These are phyloP conservation scores for Xestia xanthographa DNA, from an alignment of 2,888 invertebrate species.

Conservation along the genomic window DNA sequence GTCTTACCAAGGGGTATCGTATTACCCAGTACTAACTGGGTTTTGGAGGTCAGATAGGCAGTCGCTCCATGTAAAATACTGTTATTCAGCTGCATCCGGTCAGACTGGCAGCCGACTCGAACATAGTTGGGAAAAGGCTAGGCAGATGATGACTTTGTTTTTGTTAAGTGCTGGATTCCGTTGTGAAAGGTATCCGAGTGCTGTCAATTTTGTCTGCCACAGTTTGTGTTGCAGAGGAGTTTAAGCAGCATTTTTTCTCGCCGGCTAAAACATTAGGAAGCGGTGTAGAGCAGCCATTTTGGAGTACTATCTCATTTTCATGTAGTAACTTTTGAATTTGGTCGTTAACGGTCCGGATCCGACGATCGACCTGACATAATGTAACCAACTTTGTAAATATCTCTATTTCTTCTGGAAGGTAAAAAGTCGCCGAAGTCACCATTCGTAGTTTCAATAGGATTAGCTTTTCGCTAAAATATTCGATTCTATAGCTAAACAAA, in stretches of 20 bases:
- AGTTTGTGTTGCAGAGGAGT: too few species aligned
- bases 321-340: background rate
- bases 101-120: too few species aligned
- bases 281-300: background rate
- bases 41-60: too few species aligned
- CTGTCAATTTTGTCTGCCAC: too few species aligned
- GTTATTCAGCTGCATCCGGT: too few species aligned
- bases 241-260: background rate
- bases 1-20: too few species aligned
- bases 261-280: background rate
- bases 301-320: background rate
- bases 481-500: too few species aligned
- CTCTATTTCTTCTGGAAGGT: background rate
- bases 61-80: too few species aligned
- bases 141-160: too few species aligned
- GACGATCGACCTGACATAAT: background rate
- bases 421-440: background rate
- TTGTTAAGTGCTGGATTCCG: background rate
- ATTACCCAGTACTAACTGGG: too few species aligned
- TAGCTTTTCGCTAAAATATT: too few species aligned
- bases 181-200: background rate
- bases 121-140: too few species aligned
- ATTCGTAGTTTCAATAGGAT: background rate
- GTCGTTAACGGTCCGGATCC: background rate
- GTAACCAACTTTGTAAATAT: background rate